Evolutionary conservation across 2,888 invertebrate genomes (phyloP).

Genomic region (Rhagonycha fulva): DNA sequence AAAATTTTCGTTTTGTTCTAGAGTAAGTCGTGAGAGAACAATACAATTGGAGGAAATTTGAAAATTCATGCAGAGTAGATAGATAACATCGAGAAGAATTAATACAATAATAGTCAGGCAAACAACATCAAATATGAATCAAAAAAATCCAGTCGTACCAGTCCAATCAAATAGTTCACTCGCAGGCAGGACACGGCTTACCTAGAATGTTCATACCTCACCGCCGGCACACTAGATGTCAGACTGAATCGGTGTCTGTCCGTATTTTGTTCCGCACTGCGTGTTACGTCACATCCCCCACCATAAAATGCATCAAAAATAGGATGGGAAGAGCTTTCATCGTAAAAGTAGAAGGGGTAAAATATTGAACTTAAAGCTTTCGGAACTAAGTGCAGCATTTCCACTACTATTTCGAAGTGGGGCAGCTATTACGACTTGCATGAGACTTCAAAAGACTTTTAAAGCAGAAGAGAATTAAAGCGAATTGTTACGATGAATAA

Average conservation of each 20-base stretch:
- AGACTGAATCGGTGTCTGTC: slow-evolving; percentile 51
- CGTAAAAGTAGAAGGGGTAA: slow-evolving; percentile 31
- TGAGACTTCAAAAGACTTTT: slow-evolving; percentile 27
- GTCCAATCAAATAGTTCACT: slow-evolving; percentile 45
- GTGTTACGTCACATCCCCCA: slow-evolving; percentile 53
- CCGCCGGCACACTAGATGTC: slow-evolving; percentile 56
- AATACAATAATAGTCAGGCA: slow-evolving; percentile 36
- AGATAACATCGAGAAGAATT: slow-evolving; percentile 18
- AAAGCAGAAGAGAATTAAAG: slow-evolving; percentile 26
- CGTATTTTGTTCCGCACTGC: slow-evolving; percentile 56
- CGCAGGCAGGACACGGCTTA: slow-evolving; percentile 47
- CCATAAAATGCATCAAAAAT: slow-evolving; percentile 25
- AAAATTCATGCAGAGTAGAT: slow-evolving; percentile 24
- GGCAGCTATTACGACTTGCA: slow-evolving; percentile 28
- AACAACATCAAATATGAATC: slow-evolving; percentile 44
- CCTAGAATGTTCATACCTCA: slow-evolving; percentile 58
- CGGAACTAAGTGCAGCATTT: slow-evolving; percentile 35
- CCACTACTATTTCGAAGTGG: slow-evolving; percentile 31
- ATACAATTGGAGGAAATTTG: not conserved
- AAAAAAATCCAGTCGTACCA: slow-evolving; percentile 50
- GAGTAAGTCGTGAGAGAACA: not conserved
- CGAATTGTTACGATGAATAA: slow-evolving; percentile 14
- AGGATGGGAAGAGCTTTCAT: slow-evolving; percentile 32
- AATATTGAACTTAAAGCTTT: slow-evolving; percentile 36
- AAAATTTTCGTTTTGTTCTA: not conserved